phyloP scores from a whole-genome alignment of 2,888 invertebrate genomes.

The Tuberolachnus salignus region DNA sequence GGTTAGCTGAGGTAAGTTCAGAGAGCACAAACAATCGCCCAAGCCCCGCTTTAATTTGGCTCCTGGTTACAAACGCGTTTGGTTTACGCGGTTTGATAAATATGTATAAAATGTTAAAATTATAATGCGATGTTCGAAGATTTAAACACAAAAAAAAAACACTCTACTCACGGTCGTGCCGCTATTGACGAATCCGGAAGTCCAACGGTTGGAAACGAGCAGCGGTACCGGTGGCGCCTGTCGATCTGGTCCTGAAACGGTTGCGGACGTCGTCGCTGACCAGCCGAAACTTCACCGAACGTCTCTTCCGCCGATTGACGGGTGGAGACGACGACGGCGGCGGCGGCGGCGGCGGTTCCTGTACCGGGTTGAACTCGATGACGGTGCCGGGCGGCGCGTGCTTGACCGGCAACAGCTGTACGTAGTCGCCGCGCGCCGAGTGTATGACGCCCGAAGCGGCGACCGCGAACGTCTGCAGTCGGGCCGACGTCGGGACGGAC shows the following conservation, averaged over 20 bases:
- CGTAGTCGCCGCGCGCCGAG: constrained; percentile 59
- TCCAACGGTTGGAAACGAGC: constrained; percentile 3
- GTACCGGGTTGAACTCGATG: constrained; percentile 47
- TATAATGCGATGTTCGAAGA: too few species aligned
- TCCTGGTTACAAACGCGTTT: too few species aligned
- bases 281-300: background rate
- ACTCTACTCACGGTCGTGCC: background rate
- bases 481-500: constrained; percentile 59
- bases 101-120: too few species aligned
- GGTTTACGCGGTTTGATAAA: too few species aligned
- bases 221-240: background rate
- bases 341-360: constrained; percentile 10
- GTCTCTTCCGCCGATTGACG: constrained; percentile 7
- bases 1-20: too few species aligned
- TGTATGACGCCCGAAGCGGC: constrained; percentile 59
- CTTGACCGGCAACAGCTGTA: constrained; percentile 60
- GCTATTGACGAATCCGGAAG: constrained; percentile 32
- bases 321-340: constrained; percentile 1
- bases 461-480: constrained; percentile 60
- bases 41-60: too few species aligned
- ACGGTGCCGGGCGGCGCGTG: constrained; percentile 57
- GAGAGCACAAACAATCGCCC: too few species aligned
- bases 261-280: background rate
- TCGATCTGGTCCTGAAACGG: background rate
- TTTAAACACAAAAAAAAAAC: too few species aligned